Base-by-base conservation (phyloP, 2,888 invertebrate species). In the Cotesia congregata region DNA sequence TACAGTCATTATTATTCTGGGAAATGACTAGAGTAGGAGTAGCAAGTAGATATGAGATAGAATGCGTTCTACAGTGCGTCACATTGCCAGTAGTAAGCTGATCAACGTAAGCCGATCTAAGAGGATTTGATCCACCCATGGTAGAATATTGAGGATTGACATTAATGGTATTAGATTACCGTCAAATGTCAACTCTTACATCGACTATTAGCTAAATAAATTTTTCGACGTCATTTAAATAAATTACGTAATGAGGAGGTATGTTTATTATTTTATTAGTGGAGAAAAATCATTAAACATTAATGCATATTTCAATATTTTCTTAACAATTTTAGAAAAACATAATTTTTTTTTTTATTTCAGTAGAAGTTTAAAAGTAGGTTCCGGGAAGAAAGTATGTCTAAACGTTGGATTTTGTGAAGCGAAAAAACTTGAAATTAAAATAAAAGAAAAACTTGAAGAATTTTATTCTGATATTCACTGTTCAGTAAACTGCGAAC, bases 91-190 rank as follows among this genome's bases (percentile, higher is more conserved):
- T 67, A 38, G 70, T 80, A 77, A 80, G 78, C 74, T 77, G 80
- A 80, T 80, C 72, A 80, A 75, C 67, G 71, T 80, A 75, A 80
- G 80, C 78, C 72, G 72, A 72, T 77, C 75, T 74, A 79, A 73
- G 77, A 75, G 79, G 79, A 78, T 80, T 79, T 75, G 60, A 70
- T 61, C 50, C 62, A 69, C 68, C 72, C 62, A 20, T 41, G 68
- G 72, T 65, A 67, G 76, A 64, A 65, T 78, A 74, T 50, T 30
- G 7, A 62, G 20, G 62, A 62, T 17, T 62, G 20, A 15, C 62
- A 62, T 62, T 62, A 62, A 15, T 62, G 6, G 15, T 62, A 62
- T 62, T 62, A 15, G 15, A 62, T 62, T 62, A 50, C 12, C 12
- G 50, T 50, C 50, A 50, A 50, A 50, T 50, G 12, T 50, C 50